Evolutionary conservation across 2,888 invertebrate genomes (phyloP).

Genomic region (Ichneumoninae sp.): DNA sequence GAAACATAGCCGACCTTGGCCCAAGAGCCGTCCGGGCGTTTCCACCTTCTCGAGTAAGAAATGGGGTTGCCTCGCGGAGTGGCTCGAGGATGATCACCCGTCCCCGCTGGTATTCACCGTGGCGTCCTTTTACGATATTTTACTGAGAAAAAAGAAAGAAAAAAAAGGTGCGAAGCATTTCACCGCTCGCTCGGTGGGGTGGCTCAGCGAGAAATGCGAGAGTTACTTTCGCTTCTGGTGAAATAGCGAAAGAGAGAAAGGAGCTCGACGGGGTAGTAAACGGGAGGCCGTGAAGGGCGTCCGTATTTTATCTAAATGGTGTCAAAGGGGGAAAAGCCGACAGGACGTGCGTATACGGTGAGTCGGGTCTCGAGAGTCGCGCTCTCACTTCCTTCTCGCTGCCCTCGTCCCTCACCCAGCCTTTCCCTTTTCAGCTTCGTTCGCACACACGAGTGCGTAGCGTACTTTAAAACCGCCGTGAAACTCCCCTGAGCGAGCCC

Average conservation of each 20-base stretch:
- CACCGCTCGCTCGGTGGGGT: constrained; percentile 44
- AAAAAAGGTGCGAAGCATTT: constrained; percentile 62
- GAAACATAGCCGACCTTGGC: constrained; percentile 53
- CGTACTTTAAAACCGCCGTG: constrained; percentile 60
- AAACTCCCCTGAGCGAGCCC: constrained; percentile 25
- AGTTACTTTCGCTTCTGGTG: constrained; percentile 60
- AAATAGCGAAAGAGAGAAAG: constrained; percentile 49
- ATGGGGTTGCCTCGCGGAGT: constrained; percentile 52
- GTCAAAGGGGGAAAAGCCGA: constrained; percentile 77
- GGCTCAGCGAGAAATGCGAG: constrained; percentile 41
- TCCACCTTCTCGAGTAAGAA: constrained; percentile 54
- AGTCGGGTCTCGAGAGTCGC: constrained; percentile 70
- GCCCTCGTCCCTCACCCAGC: background rate
- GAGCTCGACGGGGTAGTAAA: constrained; percentile 66
- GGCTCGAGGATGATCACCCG: constrained; percentile 45
- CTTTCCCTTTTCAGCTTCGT: constrained; percentile 48
- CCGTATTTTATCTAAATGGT: constrained; percentile 82
- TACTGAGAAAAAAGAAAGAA: constrained; percentile 68
- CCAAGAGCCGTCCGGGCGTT: constrained; percentile 33
- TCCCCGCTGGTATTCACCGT: constrained; percentile 61
- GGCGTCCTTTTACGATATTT: constrained; percentile 73
- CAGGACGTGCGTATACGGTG: constrained; percentile 55
- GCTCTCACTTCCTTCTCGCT: constrained; percentile 46
- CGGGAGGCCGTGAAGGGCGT: constrained; percentile 71
- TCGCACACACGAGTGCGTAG: constrained; percentile 42